Base-by-base conservation (phyloP, 92 coral and sea anemone species). In the Diadumene lineata region DNA sequence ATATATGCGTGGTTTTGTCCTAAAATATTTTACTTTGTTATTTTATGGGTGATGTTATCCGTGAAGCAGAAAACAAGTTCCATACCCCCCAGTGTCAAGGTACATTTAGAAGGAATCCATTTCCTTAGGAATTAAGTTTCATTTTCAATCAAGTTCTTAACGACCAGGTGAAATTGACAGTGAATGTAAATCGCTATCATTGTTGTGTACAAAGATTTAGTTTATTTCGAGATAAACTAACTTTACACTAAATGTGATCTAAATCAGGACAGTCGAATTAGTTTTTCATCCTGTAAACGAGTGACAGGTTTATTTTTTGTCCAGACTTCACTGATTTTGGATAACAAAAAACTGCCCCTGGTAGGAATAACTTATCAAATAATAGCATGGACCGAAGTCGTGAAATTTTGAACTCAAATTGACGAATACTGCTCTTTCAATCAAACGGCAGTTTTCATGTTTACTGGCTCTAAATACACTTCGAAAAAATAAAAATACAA, bases 111-210 rank as follows among this genome's bases (percentile, higher is more conserved):
- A 1, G n/a, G 55, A 56, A 21, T 56, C 75, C 75, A 70, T 70
- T 70, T 56, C 66, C 77, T 31, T 2, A 1, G 32, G 50, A 50
- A 72, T 72, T 72, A 61, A 72, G 50, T 72, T 72, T 72, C 77
- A 32, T 57, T 31, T 34, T 56, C 18, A 70, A 72, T 56, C 66
- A 32, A 21, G 50, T 56, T 23, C 75, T 55, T 53, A 10, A 22
- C 29, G 23, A 29, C 50, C 77, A 72, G 77, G 51, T 72, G 77
- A 72, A 56, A 26, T n/a, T 30, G 22, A 34, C 38, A 13, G 19
- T 18, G 22, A 56, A 72, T 56, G 77, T 72, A 56, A 56, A 72
- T 61, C 64, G 23, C 22, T 72, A 56, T 28, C 26, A 33, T n/a
- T 50, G 34, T 53, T 72, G 66, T 72, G 53, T 72, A 56, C 66